A percentile compares a stretch with the other conserved stretches of the same genome.
Evolutionary conservation across 2,113 vertebrate species (phyloP).

Genomic region (sheep (Ovis aries)): ARS-UI_Ramb_v3.0 NC_056056.1:111725001-111725500

Average conservation of each 20-base stretch:
- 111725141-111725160: no score
- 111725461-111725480: not conserved
- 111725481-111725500: not conserved
- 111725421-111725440: not conserved
- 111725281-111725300: not conserved
- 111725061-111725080: not conserved
- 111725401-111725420: not conserved
- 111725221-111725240: not conserved
- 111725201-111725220: not conserved
- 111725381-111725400: not conserved
- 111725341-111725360: not conserved
- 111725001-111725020: not conserved
- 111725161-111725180: not conserved
- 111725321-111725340: not conserved
- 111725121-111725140: not conserved
- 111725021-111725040: not conserved
- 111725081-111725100: not conserved
- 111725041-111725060: not conserved
- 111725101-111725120: not conserved
- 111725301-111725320: not conserved
- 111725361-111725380: not conserved
- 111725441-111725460: not conserved
- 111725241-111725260: not conserved
- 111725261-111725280: not conserved
- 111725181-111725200: not conserved